Base-by-base conservation (phyloP, 2,888 invertebrate species). In the Drosophila percnosoma region DNA sequence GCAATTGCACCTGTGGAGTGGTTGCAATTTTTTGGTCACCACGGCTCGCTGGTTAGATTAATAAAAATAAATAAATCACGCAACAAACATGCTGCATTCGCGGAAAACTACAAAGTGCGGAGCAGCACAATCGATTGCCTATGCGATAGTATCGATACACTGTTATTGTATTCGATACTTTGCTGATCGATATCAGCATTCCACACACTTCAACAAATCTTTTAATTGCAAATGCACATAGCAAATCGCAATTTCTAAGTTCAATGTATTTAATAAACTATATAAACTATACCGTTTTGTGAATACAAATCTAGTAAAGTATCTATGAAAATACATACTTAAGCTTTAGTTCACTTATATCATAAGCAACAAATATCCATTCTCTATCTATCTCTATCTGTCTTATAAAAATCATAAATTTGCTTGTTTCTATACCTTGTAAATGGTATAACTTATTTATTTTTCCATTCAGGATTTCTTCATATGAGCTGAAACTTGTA, bases 51-150 rank as follows among this genome's bases (percentile, higher is more conserved):
- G 24, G 24, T 51, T 63, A 38, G 34, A 42, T 71, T 40, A 48
- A 36, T 52, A 52, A n/a, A 65, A 53, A 61, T 24, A 52, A 63
- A 53, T 65, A 63, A 63, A 69, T 78, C 78, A 78, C 82, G 82
- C 78, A 78, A 78, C 73, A 73, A 77, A 67, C 82, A 78, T 81
- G 78, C 78, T 66, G 73, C 63, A 53, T 63, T 65, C 34, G 81
- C 63, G 42, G 72, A 78, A 71, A 65, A 78, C 65, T 62, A 64
- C 40, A 42, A 42, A 57, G 45, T 60, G 52, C 42, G 1, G 18
- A 42, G 38, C n/a, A 29, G 24, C 29, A 13, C 10, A 29, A 55
- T 65, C 72, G 72, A 65, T 60, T 7, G 45, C 29, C 0, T 18
- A 0, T 18, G 0, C 55, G 53, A 51, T 70, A 57, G 40, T 77